phyloP scores from a whole-genome alignment of 2,797 vertebrate species.

The Phataginus tricuspis region DNA sequence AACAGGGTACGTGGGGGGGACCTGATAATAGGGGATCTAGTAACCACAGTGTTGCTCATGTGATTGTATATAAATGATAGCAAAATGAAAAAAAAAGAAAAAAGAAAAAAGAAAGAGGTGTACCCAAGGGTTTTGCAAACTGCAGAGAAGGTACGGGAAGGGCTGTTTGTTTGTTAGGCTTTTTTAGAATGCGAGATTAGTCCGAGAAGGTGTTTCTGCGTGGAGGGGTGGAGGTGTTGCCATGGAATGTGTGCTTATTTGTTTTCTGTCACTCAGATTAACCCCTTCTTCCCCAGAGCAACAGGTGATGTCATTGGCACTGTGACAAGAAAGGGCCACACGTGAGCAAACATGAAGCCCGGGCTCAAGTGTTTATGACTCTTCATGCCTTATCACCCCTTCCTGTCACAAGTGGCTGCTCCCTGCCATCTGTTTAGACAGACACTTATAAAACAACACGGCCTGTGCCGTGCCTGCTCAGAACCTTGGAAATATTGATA shows the following conservation, averaged over 20 bases:
- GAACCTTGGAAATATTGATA: constrained; percentile 44
- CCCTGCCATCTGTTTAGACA: constrained; percentile 70
- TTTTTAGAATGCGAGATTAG: not conserved
- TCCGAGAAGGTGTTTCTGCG: not conserved
- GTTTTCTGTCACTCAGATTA: constrained; percentile 16
- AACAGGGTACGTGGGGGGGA: too few relatives aligned
- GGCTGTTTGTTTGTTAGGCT: too few relatives aligned
- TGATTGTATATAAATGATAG: too few relatives aligned
- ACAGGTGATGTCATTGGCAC: not conserved
- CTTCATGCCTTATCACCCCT: constrained; percentile 44
- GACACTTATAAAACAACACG: constrained; percentile 32
- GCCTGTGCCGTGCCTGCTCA: not conserved
- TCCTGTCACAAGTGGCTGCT: constrained; percentile 7
- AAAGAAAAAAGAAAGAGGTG: not conserved
- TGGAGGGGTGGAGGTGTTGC: not conserved
- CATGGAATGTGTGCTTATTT: not conserved
- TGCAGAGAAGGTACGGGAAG: not conserved
- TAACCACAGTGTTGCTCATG: too few relatives aligned
- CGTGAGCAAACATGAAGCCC: constrained; percentile 71
- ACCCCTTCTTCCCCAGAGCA: constrained; percentile 23
- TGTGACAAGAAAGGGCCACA: constrained; percentile 20
- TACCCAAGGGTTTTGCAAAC: not conserved
- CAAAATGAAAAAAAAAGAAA: too few relatives aligned
- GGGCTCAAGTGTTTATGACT: constrained; percentile 18
- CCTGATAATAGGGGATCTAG: too few relatives aligned